Conservation (phyloP, 2,113 vertebrate species). For the Guaruba guarouba region DNA sequence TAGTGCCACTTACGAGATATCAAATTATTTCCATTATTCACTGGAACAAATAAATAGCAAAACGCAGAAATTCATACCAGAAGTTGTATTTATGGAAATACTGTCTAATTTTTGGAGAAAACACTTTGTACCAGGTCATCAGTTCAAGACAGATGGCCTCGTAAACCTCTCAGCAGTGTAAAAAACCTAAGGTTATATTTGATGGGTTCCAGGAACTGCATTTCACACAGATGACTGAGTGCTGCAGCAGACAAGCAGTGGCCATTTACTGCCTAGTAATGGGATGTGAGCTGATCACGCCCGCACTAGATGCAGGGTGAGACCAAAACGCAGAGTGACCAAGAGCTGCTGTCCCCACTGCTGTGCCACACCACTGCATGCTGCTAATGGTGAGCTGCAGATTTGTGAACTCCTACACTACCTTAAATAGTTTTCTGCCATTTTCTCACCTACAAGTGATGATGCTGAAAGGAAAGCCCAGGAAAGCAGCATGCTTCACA, state of each 20-base stretch:
- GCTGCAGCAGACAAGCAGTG: not conserved
- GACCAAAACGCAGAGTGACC: rapidly evolving
- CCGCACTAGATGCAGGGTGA: rapidly evolving
- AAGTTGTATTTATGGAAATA: slow-evolving; percentile 12
- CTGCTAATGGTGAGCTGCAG: rapidly evolving
- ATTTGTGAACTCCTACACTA: not conserved
- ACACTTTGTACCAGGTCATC: not conserved
- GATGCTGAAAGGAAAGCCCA: not conserved
- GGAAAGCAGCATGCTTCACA: not conserved
- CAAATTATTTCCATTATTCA: not conserved
- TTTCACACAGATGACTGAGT: not conserved
- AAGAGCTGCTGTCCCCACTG: not conserved
- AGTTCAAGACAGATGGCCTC: slow-evolving; percentile 21
- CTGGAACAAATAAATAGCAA: not conserved
- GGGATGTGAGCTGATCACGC: not conserved
- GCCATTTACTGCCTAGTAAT: not conserved
- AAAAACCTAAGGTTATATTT: slow-evolving; percentile 16
- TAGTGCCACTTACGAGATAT: not conserved
- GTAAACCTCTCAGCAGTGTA: slow-evolving; percentile 28
- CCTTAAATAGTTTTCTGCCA: not conserved
- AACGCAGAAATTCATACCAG: not conserved
- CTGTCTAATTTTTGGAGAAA: slow-evolving; percentile 15
- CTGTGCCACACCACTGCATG: rapidly evolving
- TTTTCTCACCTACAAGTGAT: not conserved
- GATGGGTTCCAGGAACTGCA: not conserved